These are phyloP conservation scores for Dolichoris vasculosae DNA, from an alignment of 1,140 invertebrate genomes.

Conservation along the genomic window DNA sequence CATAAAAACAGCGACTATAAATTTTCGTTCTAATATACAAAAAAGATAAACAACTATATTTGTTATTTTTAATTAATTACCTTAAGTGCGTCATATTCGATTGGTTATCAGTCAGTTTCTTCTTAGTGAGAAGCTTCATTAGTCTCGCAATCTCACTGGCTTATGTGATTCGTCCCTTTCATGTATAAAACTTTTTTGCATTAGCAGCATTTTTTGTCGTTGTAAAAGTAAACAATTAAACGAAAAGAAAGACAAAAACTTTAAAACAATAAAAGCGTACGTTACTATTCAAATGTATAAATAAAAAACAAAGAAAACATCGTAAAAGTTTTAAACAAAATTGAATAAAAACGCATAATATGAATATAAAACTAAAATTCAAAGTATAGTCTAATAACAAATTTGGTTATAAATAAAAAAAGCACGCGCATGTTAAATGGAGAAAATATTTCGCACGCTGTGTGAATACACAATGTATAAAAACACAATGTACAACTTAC, in stretches of 20 bases:
- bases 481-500: constrained; percentile 51
- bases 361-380: constrained; percentile 7
- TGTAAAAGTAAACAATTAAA: constrained; percentile 12
- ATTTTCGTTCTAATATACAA: constrained; percentile 32
- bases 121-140: constrained; percentile 50
- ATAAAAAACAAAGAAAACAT: background rate
- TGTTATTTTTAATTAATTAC: constrained; percentile 68
- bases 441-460: background rate
- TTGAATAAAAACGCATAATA: background rate
- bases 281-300: background rate
- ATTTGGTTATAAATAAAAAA: constrained; percentile 26
- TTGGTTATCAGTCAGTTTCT: constrained; percentile 51
- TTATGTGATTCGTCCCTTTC: constrained; percentile 38
- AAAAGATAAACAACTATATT: constrained; percentile 54
- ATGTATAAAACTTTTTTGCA: constrained; percentile 35
- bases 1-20: constrained; percentile 30
- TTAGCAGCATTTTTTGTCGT: background rate
- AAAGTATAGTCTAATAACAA: background rate
- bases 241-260: background rate
- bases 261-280: background rate
- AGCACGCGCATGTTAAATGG: background rate
- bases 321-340: background rate
- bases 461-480: constrained; percentile 17
- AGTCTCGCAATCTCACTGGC: constrained; percentile 50
- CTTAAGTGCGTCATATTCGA: constrained; percentile 60